phyloP scores from a whole-genome alignment of 2,888 invertebrate species.

The Netelia virgata region DNA sequence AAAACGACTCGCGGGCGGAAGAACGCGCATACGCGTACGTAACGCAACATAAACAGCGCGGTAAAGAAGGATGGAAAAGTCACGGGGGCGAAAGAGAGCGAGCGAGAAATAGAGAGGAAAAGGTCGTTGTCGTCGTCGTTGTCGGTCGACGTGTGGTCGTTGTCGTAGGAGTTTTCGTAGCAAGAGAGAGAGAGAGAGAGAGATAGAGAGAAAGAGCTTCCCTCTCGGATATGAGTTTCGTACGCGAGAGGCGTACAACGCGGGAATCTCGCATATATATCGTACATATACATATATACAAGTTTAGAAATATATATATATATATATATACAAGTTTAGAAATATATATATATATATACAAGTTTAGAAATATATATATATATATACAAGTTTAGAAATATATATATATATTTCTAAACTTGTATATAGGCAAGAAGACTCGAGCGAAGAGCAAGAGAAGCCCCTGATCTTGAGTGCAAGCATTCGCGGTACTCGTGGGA shows the following conservation, averaged over 20 bases:
- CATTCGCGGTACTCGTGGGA: conserved; percentile 76
- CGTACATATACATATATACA: conserved; percentile 10
- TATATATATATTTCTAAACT: not conserved
- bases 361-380: too few relatives aligned
- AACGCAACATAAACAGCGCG: not conserved
- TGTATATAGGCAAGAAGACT: conserved; percentile 44
- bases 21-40: not conserved
- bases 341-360: too few relatives aligned
- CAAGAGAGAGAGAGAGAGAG: not conserved
- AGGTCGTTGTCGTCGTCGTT: conserved; percentile 31
- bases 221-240: conserved; percentile 41
- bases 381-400: too few relatives aligned
- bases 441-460: conserved; percentile 56
- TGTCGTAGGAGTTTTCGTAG: conserved; percentile 32
- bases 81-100: conserved; percentile 36
- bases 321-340: too few relatives aligned
- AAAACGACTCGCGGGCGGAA: not conserved
- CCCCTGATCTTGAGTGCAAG: conserved; percentile 71
- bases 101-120: conserved; percentile 59
- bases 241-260: conserved; percentile 37
- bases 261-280: conserved; percentile 42
- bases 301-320: too few relatives aligned
- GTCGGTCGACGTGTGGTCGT: conserved; percentile 30
- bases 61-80: conserved; percentile 17
- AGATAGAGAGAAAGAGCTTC: conserved; percentile 23